Evolutionary conservation across 2,888 invertebrate genomes (phyloP), one percentile per base, ranked within the genome.

Genomic region (Habroteleia sp.): DNA sequence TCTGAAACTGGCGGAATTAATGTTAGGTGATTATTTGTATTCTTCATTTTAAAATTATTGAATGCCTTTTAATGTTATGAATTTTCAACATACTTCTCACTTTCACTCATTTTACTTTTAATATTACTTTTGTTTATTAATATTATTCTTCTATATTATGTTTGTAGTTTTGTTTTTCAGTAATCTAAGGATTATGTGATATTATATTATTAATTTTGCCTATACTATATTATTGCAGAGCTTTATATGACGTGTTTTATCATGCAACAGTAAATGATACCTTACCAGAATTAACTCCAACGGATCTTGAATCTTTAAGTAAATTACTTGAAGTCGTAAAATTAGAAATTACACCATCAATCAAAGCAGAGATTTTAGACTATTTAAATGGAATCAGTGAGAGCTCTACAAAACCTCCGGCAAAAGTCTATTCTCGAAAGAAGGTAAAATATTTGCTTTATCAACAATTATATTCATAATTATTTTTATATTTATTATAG

Each of bases 211-310:
- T 42, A 11, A 42, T 16, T 6, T 20, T 11, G 8, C 4, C 2
- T 41, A 39, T 16, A n/a, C n/a, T n/a, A n/a, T n/a, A n/a, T n/a
- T n/a, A n/a, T n/a, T n/a, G n/a, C 71, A 88, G 87, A 20, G 78
- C 78, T 20, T 76, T 83, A 8, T 88, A 88, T 31, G 65, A 83
- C n/a, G 79, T 82, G 63, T 76, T 88, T 13, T 80, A 84, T 71
- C 78, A 77, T n/a, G 77, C 82, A 23, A 77, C 80, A 2, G 27
- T 69, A 5, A 82, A 80, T 2, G 41, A 77, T 20, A 60, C 79
- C 0, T 39, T 60, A 5, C 56, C 80, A 3, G 58, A 79, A 16
- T 56, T 84, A 25, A 72, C 84, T 0, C 6, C 13, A 17, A 73
- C 65, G 4, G 80, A 78, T 8, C 56, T 68, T n/a, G 65, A 69